Evolutionary conservation across 2,113 vertebrate species (phyloP), one percentile per base, ranked within the genome.

Genomic region (Rhipidura dahli): DNA sequence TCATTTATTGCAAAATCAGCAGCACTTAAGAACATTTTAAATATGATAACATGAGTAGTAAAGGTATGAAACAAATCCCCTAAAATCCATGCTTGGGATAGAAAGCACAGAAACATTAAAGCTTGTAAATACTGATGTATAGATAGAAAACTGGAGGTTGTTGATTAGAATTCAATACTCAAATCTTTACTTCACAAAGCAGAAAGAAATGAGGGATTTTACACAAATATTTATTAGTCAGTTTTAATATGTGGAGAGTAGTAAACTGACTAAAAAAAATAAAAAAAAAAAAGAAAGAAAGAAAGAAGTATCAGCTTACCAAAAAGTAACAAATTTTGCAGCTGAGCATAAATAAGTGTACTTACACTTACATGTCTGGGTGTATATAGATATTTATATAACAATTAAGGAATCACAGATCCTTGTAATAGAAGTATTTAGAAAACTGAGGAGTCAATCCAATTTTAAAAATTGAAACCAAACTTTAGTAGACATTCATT

Each of bases 301-400:
- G 11, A 8, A 16, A 63, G 45, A 47, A 10, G 0, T 10, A 82
- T 56, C 37, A 33, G 1, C 21, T 42, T 76, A 18, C 9, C 22
- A 27, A 71, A 68, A 64, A 59, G 1, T n/a, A 10, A 20, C 31
- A 60, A 78, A 65, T 60, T 20, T 37, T 59, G 7, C 15, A 84
- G 5, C 11, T 60, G 39, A 45, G 31, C 4, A 30, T 64, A 69
- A 45, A n/a, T 44, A 24, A 17, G 1, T 19, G 6, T 24, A 40
- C 3, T 59, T 49, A 23, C 6, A 5, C 3, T 54, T 27, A 33
- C 2, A 15, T 1, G 1, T 21, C 3, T 35, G 1, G 16, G 3
- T 54, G 47, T 35, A 23, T 10, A n/a, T 4, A 45, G 9, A n/a
- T n/a, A 56, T 45, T 65, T 68, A 20, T 59, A 12, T 10, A 68